Evolutionary conservation across 2,888 invertebrate genomes (phyloP).

Genomic region (Melieria omissa): DNA sequence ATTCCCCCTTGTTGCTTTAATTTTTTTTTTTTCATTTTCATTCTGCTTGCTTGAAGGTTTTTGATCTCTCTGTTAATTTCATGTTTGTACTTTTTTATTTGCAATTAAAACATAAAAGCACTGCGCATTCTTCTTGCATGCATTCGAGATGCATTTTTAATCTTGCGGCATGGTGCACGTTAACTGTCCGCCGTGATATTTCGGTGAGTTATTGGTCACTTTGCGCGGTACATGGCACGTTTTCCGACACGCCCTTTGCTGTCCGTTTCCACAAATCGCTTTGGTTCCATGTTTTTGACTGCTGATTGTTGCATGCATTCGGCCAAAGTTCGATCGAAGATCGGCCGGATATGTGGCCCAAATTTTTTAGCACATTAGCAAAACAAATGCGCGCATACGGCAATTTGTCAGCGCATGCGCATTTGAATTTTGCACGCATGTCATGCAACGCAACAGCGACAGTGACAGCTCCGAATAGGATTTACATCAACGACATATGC

Average conservation of each 20-base stretch:
- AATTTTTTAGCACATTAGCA: slow-evolving; percentile 15
- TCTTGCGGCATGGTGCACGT: background rate
- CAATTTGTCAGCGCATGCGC: slow-evolving; percentile 23
- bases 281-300: too few species aligned
- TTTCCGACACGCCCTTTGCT: too few species aligned
- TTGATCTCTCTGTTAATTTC: slow-evolving; percentile 27
- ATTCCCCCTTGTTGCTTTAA: background rate
- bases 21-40: background rate
- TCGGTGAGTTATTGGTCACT: too few species aligned
- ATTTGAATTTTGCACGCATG: slow-evolving; percentile 17
- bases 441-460: slow-evolving; percentile 6
- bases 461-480: too few species aligned
- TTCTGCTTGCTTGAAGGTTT: slow-evolving; percentile 13
- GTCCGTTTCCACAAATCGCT: too few species aligned
- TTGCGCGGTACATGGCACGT: too few species aligned
- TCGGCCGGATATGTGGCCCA: background rate
- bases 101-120: too few species aligned
- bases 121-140: background rate
- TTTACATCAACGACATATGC: too few species aligned
- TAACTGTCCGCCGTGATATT: too few species aligned
- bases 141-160: background rate
- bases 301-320: background rate
- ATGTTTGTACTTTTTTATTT: too few species aligned
- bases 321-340: background rate
- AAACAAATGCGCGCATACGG: slow-evolving; percentile 3